Base-by-base conservation (phyloP, 2,888 invertebrate genomes). In the Mamestra brassicae region DNA sequence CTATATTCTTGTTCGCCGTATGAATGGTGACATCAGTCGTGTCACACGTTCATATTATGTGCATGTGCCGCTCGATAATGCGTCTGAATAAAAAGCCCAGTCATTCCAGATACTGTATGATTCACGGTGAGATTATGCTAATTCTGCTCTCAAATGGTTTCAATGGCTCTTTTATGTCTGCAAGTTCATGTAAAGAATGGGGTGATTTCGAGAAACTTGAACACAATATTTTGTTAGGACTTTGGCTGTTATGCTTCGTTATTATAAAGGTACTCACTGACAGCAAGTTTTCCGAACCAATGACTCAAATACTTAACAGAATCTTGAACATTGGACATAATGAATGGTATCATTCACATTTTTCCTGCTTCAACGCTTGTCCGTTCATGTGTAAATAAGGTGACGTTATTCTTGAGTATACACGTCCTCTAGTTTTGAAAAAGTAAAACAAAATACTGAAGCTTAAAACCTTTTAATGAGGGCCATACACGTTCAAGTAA, bases 1-100 rank as follows among this genome's bases (percentile, higher is more conserved):
- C 74, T 72, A 72, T 81, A 84, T 81, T 83, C 79, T 87, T 81
- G 80, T 83, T 74, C 81, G 70, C 63, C 10, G 62, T 71, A 75
- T 76, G 79, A 78, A 78, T 85, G 78, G 76, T 83, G 85, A 80
- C 80, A 78, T 83, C 79, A 79, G 83, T 78, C 71, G 66, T 79
- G 79, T 80, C 76, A 73, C 79, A 76, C 82, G 77, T 74, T 72
- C 60, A 64, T 85, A 75, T 80, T 80, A 82, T 77, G 76, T 78
- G 69, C 76, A 85, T 81, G 73, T 54, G 67, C 69, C 71, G 71
- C 60, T 71, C 62, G 70, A 85, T 85, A 85, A 79, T 81, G 75
- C 65, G 74, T 65, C 66, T 34, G 60, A 80, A 79, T 79, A 84
- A 80, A 82, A 85, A 70, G 67, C 60, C 85, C 63, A 74, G 74